Evolutionary conservation across 2,113 vertebrate genomes (phyloP), one percentile per base, ranked within the genome.

Genomic region (Prunella fulvescens): DNA sequence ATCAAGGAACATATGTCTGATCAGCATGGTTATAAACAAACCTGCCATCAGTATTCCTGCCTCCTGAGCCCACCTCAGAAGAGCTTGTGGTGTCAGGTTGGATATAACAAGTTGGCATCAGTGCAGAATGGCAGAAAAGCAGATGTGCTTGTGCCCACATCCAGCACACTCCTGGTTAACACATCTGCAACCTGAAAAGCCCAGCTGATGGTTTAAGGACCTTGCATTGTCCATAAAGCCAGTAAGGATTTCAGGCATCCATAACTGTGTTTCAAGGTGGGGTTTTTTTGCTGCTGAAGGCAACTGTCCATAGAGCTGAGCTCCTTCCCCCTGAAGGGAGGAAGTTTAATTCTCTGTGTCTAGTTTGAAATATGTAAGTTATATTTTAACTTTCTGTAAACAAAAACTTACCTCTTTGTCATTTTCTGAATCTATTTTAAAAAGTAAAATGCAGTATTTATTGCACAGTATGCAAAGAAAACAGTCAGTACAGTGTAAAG

Each of bases 61-160:
- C 45, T 51, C 50, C 24, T 0, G 0, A 64, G 16, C 19, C 33
- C 2, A 6, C 19, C 50, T 76, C 1, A 2, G 70, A 54, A 40
- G 48, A 72, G 19, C n/a, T 12, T 0, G 2, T n/a, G 66, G 12
- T 65, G 40, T 64, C 74, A 82, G 29, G 25, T 28, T 69, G 54
- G 29, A n/a, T 60, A 16, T 12, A 40, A n/a, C 0, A 3, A 25
- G 22, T 12, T 82, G 62, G n/a, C 7, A 39, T 44, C 15, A 22
- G 33, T 28, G 54, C 69, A 66, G 73, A 61, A 47, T 29, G 69
- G 23, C 86, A 85, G 81, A 79, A 51, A 48, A 69, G 24, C 62
- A 80, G 76, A 65, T 53, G 31, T 54, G 61, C 22, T 74, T 4
- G 16, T 60, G 28, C 45, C 19, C 19, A 37, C 25, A 56, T 60